Evolutionary conservation across 2,888 invertebrate species (phyloP).

Genomic region (Cheilosia variabilis): DNA sequence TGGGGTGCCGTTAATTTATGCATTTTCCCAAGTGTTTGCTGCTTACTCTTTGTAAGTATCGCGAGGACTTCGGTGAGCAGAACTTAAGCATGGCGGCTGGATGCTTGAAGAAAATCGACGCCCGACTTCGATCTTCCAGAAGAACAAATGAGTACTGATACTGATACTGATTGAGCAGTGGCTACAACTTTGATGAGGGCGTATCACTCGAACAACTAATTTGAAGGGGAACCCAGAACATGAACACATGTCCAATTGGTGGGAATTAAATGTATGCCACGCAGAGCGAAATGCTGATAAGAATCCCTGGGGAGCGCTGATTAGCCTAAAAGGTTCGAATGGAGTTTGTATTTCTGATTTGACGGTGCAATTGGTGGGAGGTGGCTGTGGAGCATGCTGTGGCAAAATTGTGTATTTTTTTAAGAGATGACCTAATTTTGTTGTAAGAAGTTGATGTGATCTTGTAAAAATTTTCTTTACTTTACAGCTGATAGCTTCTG

Average conservation of each 20-base stretch:
- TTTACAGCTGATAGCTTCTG: no score
- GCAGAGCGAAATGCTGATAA: conserved; percentile 43
- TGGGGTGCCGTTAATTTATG: conserved; percentile 7
- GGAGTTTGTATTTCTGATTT: no score
- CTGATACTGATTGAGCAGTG: conserved; percentile 3
- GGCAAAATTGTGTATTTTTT: background rate
- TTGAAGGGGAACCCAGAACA: background rate
- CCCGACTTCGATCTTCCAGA: conserved; percentile 23
- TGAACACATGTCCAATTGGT: conserved; percentile 14
- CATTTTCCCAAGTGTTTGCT: conserved; percentile 49
- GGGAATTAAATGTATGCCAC: conserved; percentile 15
- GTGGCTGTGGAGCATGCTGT: background rate
- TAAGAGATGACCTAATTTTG: background rate
- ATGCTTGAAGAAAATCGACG: background rate
- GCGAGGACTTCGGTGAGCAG: conserved; percentile 78
- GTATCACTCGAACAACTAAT: conserved; percentile 33
- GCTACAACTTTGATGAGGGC: conserved; percentile 34
- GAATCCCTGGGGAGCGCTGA: conserved; percentile 56
- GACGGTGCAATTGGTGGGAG: background rate
- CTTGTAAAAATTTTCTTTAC: no score
- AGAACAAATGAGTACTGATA: background rate
- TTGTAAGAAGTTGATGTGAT: no score
- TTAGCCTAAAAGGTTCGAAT: conserved; percentile 53
- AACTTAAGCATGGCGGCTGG: conserved; percentile 80
- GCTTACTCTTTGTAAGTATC: conserved; percentile 77